Evolutionary conservation across 2,797 vertebrate species (phyloP).

Genomic region (Amniataba percoides): DNA sequence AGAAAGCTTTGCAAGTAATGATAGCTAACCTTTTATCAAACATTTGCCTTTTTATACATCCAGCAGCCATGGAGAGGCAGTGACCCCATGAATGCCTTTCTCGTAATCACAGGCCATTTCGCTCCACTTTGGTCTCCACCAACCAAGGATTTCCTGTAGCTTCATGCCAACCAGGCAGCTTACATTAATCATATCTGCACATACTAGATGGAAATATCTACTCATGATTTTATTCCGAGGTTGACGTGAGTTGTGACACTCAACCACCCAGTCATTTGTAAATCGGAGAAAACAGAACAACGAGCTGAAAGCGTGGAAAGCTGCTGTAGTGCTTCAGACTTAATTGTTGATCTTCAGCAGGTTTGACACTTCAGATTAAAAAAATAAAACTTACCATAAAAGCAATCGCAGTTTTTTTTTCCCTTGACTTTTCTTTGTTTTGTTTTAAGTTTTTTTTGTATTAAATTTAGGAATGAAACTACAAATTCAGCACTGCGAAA

Average conservation of each 20-base stretch:
- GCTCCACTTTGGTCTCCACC: slow-evolving; percentile 15
- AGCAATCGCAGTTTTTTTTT: neutral
- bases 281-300: neutral
- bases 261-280: neutral
- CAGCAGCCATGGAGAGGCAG: neutral
- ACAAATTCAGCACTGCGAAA: neutral
- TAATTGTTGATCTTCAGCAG: neutral
- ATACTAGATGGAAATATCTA: neutral
- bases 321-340: neutral
- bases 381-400: neutral
- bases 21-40: neutral
- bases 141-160: neutral
- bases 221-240: neutral
- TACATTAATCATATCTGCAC: neutral
- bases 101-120: neutral
- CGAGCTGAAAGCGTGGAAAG: neutral
- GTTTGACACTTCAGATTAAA: neutral
- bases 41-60: neutral
- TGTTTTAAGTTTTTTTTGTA: no score
- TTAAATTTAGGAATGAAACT: neutral
- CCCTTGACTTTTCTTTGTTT: neutral
- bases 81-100: neutral
- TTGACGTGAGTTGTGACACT: neutral
- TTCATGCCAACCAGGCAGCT: neutral
- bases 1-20: neutral